phyloP scores from a whole-genome alignment of 1,140 invertebrate genomes.

The Chrysomallon squamiferum region DNA sequence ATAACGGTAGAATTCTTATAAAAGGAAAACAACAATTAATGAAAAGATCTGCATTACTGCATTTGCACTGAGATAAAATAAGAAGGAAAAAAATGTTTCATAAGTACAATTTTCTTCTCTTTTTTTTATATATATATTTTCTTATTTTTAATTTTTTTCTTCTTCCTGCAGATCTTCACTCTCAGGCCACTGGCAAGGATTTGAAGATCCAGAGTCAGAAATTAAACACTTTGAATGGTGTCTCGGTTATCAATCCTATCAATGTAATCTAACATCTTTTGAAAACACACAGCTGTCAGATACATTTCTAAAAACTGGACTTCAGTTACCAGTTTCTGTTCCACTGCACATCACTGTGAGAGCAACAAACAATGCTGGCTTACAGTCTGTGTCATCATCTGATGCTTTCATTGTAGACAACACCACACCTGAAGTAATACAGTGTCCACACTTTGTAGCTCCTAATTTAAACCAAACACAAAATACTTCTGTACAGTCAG shows the following conservation, averaged over 20 bases:
- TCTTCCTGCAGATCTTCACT: conserved; percentile 11
- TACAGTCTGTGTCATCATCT: conserved; percentile 17
- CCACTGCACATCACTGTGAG: conserved; percentile 24
- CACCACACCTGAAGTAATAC: conserved; percentile 11
- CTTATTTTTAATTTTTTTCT: not conserved
- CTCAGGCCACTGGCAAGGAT: conserved; percentile 21
- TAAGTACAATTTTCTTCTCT: too few relatives aligned
- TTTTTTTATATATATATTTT: too few relatives aligned
- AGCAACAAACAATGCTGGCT: conserved; percentile 29
- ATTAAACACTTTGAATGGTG: conserved; percentile 34
- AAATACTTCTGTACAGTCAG: conserved; percentile 10
- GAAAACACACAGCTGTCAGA: conserved; percentile 3
- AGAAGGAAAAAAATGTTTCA: too few relatives aligned
- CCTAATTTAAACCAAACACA: not conserved
- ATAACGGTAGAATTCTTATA: too few relatives aligned
- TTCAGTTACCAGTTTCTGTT: conserved; percentile 16
- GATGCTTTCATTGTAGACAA: conserved; percentile 27
- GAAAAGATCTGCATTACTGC: too few relatives aligned
- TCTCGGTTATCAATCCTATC: conserved; percentile 4
- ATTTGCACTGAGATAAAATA: too few relatives aligned
- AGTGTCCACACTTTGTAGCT: not conserved
- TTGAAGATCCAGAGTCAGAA: conserved; percentile 30
- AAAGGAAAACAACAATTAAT: too few relatives aligned
- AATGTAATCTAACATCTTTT: conserved; percentile 16
- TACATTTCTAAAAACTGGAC: conserved; percentile 1